These are phyloP conservation scores for Brevimyrus niger DNA, from an alignment of 2,113 vertebrate species.

Conservation along the genomic window DNA sequence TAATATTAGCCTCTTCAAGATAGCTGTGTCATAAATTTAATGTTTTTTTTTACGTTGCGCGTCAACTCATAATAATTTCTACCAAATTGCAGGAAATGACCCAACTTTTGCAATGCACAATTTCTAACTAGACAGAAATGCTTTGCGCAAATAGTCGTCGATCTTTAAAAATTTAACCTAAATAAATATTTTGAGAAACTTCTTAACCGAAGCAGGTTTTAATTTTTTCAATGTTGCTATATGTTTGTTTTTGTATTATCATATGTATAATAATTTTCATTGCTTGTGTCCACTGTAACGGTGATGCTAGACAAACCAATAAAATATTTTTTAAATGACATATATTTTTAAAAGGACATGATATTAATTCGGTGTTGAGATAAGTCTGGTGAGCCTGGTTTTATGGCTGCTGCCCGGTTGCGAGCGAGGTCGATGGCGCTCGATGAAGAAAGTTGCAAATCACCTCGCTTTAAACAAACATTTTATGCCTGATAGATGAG, in stretches of 20 bases:
- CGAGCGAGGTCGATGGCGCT: not conserved
- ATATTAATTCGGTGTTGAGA: not conserved
- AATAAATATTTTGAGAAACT: not conserved
- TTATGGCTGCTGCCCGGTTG: not conserved
- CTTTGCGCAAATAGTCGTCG: not conserved
- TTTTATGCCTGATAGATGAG: not conserved
- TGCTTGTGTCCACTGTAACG: constrained; percentile 60
- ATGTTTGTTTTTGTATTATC: constrained; percentile 42
- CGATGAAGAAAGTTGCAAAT: not conserved
- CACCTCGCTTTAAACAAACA: not conserved
- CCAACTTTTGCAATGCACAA: not conserved
- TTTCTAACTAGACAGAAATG: not conserved
- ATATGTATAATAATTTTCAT: constrained; percentile 45
- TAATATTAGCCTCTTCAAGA: not conserved
- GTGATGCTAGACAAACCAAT: constrained; percentile 53
- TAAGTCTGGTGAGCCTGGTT: not conserved
- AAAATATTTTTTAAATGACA: constrained; percentile 31
- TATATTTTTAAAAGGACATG: not conserved
- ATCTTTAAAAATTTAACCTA: not conserved
- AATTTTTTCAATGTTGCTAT: not conserved
- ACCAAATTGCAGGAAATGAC: not conserved
- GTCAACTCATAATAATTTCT: not conserved
- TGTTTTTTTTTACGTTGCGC: not conserved
- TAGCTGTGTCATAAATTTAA: not conserved
- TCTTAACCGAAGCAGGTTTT: not conserved